Evolutionary conservation across 2,113 vertebrate genomes (phyloP).

Genomic region (Stegastes partitus): DNA sequence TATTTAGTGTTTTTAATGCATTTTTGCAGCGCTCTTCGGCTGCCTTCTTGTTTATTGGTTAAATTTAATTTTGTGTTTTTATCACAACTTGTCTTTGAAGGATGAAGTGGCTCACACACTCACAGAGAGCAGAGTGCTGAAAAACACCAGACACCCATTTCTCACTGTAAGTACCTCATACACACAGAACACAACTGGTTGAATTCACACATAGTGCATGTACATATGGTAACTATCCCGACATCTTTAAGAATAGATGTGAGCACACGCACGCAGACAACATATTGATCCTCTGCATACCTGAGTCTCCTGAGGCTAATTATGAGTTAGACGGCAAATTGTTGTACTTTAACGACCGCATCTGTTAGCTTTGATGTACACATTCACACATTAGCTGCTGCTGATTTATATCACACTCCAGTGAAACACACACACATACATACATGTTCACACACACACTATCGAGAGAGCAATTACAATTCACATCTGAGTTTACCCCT

Average conservation of each 20-base stretch:
- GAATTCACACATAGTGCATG: slow-evolving; percentile 20
- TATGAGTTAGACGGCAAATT: slow-evolving; percentile 76
- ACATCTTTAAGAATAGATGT: slow-evolving; percentile 33
- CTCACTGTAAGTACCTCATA: slow-evolving; percentile 91
- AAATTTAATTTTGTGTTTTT: slow-evolving; percentile 11
- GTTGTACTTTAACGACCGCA: slow-evolving; percentile 74
- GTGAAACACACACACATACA: slow-evolving; percentile 37
- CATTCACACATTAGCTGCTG: slow-evolving; percentile 49
- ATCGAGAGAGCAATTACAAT: slow-evolving; percentile 52
- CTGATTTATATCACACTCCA: slow-evolving; percentile 68
- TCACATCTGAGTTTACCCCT: slow-evolving; percentile 63
- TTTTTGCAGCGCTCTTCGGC: not conserved
- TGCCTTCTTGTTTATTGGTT: not conserved
- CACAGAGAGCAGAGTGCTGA: slow-evolving; percentile 97
- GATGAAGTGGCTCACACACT: slow-evolving; percentile 98
- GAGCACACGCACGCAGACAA: slow-evolving; percentile 1
- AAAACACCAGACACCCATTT: slow-evolving; percentile 98
- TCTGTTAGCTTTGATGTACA: slow-evolving; percentile 74
- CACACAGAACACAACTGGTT: slow-evolving; percentile 36
- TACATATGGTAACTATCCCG: slow-evolving; percentile 18
- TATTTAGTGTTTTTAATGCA: not conserved
- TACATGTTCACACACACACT: slow-evolving; percentile 7
- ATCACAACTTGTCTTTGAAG: slow-evolving; percentile 74
- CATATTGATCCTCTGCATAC: slow-evolving; percentile 66
- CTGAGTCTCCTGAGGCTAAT: slow-evolving; percentile 77